phyloP scores from a whole-genome alignment of 2,113 vertebrate species.

The Psettodes erumei region DNA sequence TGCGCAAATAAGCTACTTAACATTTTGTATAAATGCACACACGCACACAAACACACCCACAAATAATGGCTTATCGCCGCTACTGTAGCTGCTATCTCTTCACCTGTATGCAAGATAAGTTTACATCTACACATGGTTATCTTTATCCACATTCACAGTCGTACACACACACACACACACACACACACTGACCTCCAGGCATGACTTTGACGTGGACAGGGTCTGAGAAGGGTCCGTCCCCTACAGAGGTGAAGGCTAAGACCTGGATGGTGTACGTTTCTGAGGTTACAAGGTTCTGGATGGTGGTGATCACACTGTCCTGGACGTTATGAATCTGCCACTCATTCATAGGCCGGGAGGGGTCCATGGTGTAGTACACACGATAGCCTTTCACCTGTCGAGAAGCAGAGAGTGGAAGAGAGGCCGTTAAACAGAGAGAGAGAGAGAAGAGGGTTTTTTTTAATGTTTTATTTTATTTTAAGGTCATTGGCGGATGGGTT shows the following conservation, averaged over 20 bases:
- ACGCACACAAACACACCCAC: not conserved
- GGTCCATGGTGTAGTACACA: slow-evolving; percentile 97
- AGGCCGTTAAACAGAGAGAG: not conserved
- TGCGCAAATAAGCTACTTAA: slow-evolving; percentile 38
- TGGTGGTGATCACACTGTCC: slow-evolving; percentile 94
- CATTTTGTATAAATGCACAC: slow-evolving; percentile 13
- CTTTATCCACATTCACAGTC: not conserved
- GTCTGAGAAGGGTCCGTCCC: slow-evolving; percentile 95
- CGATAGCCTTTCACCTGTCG: slow-evolving; percentile 93
- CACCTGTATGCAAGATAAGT: slow-evolving; percentile 6
- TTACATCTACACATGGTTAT: slow-evolving; percentile 8
- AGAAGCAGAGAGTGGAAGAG: slow-evolving; percentile 5
- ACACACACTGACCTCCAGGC: slow-evolving; percentile 90
- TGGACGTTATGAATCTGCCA: slow-evolving; percentile 98
- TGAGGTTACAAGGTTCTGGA: slow-evolving; percentile 90
- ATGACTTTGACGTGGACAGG: slow-evolving; percentile 96
- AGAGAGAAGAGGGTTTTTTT: not conserved
- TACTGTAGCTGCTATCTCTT: not conserved
- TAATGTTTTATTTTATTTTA: slow-evolving; percentile 29
- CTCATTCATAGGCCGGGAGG: slow-evolving; percentile 89
- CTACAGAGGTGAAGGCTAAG: slow-evolving; percentile 96
- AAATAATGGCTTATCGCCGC: no score
- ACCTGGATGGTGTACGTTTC: slow-evolving; percentile 96
- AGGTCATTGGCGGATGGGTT: slow-evolving; percentile 30
- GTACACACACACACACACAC: not conserved